Conservation (phyloP, 2,113 vertebrate genomes). For the Lepus timidus region DNA sequence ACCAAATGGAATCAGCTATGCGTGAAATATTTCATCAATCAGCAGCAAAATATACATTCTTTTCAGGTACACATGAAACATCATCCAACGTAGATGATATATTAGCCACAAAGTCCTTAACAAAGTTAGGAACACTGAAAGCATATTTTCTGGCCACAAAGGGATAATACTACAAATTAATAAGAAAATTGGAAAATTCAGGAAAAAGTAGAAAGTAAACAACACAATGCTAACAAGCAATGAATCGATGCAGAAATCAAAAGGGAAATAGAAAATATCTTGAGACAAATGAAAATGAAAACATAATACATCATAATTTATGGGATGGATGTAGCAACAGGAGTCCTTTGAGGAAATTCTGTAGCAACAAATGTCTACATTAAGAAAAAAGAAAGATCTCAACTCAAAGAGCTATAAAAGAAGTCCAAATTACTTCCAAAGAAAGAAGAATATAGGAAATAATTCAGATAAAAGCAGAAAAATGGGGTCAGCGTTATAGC, state of each 20-base stretch:
- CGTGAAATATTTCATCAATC: not conserved
- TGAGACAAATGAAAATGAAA: not conserved
- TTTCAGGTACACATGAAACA: not conserved
- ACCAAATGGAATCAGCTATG: not conserved
- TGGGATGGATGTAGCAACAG: not conserved
- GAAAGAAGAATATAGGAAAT: not conserved
- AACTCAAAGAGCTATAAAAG: not conserved
- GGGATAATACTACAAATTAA: not conserved
- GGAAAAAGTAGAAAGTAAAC: not conserved
- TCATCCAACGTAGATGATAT: not conserved
- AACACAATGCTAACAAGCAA: not conserved
- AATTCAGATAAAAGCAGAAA: not conserved
- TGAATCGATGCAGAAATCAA: not conserved
- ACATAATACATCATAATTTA: not conserved
- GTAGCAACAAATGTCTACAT: not conserved
- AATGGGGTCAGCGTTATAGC: no score
- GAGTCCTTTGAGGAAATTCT: not conserved
- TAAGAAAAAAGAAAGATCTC: not conserved
- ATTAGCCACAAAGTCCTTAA: not conserved
- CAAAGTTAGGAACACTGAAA: not conserved
- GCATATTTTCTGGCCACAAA: not conserved
- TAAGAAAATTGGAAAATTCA: not conserved
- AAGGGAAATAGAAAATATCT: not conserved
- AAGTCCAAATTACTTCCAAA: not conserved
- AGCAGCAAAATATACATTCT: not conserved